Evolutionary conservation across 2,888 invertebrate genomes (phyloP), one percentile per base, ranked within the genome.

Genomic region (Mechanitis mazaeus): DNA sequence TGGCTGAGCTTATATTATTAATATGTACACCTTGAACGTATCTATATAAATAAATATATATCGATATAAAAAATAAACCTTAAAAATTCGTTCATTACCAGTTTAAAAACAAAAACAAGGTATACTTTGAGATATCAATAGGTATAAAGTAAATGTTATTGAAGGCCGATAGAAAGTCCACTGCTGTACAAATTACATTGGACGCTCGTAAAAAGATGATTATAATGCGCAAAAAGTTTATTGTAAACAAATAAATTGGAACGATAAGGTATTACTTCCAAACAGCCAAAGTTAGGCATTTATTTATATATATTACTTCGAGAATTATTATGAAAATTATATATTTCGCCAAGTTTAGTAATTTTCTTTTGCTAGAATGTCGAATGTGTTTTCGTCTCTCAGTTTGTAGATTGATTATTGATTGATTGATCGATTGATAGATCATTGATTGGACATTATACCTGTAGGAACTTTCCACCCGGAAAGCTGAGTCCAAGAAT

Each of bases 381-480:
- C 6, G 33, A 3, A 33, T 35, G 55, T 35, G 61, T 54, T 58
- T 45, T 57, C 47, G 38, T 33, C 3, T 9, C 3, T 11, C 33
- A 45, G 33, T 9, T 47, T 5, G 46, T 46, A 4, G 4, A 46
- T 28, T 2, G 56, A 3, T 38, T 46, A 11, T 11, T 4, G 31
- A 20, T 20, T 20, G 20, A 20, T 20, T 20, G 20, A 20, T 20
- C 20, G 20, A 20, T 20, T 20, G n/a, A n/a, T n/a, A n/a, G n/a
- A n/a, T n/a, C n/a, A n/a, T n/a, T n/a, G 20, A 20, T 20, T 20
- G 20, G 20, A 20, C 20, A 20, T 20, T 20, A 11, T 53, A 94
- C 94, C 73, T 93, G 88, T 20, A 95, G 74, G 78, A 95, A 95
- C 76, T 94, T 94, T 56, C 93, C 93, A 0, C 94, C 94, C 0